Percentiles rank a stretch among this genome's conserved stretches.
These are phyloP conservation scores for Berghia stephanieae DNA, from an alignment of 1,140 invertebrate genomes.

Conservation along the genomic window DNA sequence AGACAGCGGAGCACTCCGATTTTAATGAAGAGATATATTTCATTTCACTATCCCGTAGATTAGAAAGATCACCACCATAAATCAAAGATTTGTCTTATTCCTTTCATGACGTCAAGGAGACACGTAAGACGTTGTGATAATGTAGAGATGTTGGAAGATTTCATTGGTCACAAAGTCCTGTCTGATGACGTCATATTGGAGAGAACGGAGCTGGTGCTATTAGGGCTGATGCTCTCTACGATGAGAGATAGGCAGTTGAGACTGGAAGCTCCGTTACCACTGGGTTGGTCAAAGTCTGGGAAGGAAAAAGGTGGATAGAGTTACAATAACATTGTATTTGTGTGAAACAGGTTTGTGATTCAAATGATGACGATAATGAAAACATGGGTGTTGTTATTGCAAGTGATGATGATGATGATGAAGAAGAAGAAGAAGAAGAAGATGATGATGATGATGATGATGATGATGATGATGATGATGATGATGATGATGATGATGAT, in stretches of 20 bases:
- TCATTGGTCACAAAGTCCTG: constrained; percentile 48
- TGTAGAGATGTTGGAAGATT: too few relatives aligned
- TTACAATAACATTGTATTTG: not conserved
- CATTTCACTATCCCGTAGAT: too few relatives aligned
- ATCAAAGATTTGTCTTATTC: too few relatives aligned
- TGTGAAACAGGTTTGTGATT: not conserved
- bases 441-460: constrained; percentile 21
- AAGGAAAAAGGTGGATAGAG: constrained; percentile 37
- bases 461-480: constrained; percentile 29
- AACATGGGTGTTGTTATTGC: not conserved
- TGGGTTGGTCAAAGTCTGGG: constrained; percentile 38
- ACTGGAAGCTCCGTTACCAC: constrained; percentile 59
- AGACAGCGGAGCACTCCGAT: too few relatives aligned
- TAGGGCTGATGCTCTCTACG: constrained; percentile 68
- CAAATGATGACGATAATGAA: not conserved
- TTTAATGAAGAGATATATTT: too few relatives aligned
- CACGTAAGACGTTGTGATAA: too few relatives aligned
- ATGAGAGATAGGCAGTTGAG: constrained; percentile 70
- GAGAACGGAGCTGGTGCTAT: constrained; percentile 48
- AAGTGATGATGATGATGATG: not conserved
- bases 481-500: constrained; percentile 30
- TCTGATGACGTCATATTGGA: constrained; percentile 51
- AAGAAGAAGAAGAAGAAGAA: not conserved
- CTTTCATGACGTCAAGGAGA: too few relatives aligned
- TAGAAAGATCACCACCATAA: too few relatives aligned